Evolutionary conservation across 1,140 invertebrate genomes (phyloP).

Genomic region (Ceratosolen solmsi): DNA sequence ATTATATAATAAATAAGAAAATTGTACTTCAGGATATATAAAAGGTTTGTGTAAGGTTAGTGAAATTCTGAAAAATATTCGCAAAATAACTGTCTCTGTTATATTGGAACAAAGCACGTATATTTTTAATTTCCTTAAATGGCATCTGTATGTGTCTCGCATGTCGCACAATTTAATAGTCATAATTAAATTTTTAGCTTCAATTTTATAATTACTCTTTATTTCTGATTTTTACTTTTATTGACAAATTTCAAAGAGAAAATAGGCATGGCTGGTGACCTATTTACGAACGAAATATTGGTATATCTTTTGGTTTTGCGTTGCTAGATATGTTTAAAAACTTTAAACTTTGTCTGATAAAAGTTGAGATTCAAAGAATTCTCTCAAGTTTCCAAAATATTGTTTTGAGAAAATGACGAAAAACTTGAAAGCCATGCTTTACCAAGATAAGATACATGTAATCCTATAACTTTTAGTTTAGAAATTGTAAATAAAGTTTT

Average conservation of each 20-base stretch:
- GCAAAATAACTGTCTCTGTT: no score
- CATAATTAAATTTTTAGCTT: no score
- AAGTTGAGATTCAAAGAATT: slow-evolving; percentile 9
- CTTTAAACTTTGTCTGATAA: background rate
- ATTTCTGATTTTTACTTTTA: background rate
- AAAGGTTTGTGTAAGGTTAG: background rate
- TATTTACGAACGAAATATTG: background rate
- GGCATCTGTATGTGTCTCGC: no score
- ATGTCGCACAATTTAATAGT: no score
- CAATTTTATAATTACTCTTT: background rate
- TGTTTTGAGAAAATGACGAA: background rate
- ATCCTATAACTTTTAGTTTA: background rate
- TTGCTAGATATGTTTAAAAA: background rate
- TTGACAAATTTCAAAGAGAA: background rate
- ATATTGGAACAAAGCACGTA: no score
- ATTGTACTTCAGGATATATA: background rate
- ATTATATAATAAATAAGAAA: no score
- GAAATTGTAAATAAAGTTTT: background rate
- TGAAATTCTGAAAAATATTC: background rate
- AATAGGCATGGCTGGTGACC: background rate
- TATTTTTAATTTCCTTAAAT: no score
- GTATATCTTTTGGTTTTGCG: background rate
- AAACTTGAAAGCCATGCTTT: background rate
- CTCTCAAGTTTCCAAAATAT: slow-evolving; percentile 13
- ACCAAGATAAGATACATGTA: background rate